Conservation (phyloP, 2,888 invertebrate species). For the Amphiduros pacificus region DNA sequence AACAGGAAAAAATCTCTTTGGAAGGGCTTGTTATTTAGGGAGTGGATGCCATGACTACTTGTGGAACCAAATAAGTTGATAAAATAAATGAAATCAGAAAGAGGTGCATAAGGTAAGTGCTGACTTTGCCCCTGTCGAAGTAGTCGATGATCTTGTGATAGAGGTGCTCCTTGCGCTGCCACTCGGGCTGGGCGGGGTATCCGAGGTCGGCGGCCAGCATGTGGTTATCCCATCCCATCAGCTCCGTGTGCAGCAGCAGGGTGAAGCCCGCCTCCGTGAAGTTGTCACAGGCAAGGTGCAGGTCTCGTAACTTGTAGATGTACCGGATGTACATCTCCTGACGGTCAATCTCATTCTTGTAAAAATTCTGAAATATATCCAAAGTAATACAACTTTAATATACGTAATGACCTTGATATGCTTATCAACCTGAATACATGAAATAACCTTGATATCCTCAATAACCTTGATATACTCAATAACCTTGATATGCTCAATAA, state of each 20-base stretch:
- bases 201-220: slow-evolving; percentile 53
- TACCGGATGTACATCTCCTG: slow-evolving; percentile 95
- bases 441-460: no score
- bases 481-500: no score
- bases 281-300: slow-evolving; percentile 88
- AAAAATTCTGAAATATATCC: slow-evolving; percentile 79
- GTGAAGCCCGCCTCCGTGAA: slow-evolving; percentile 94
- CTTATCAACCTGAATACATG: no score
- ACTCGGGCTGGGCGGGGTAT: slow-evolving; percentile 78
- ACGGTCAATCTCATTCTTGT: slow-evolving; percentile 91
- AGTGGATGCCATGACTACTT: no score
- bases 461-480: no score
- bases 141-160: slow-evolving; percentile 88
- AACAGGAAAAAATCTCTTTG: no score
- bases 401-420: no score
- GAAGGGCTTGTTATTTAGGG: no score
- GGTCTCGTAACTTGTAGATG: slow-evolving; percentile 90
- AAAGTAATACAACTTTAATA: no score
- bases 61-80: no score
- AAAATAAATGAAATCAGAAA: no score
- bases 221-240: slow-evolving; percentile 72
- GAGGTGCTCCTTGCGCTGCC: slow-evolving; percentile 84
- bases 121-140: slow-evolving; percentile 89
- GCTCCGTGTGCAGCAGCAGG: slow-evolving; percentile 88
- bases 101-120: no score